Conservation (phyloP, 35 echinoderm and acorn worm genomes). For the Acanthaster planci region DNA sequence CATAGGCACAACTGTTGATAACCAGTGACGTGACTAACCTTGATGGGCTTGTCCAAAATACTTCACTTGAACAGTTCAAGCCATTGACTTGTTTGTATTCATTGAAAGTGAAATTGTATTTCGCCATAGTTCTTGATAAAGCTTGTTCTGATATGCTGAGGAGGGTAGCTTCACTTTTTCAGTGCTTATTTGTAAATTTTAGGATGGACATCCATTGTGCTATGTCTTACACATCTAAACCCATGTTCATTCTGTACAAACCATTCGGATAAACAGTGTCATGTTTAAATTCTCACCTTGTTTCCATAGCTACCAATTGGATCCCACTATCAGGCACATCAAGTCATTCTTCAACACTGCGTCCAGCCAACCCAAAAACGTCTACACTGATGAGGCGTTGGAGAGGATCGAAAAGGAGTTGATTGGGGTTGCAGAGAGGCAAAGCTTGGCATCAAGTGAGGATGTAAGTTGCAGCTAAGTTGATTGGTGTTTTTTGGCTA, state of each 20-base stretch:
- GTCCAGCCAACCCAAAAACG: slow-evolving; percentile 29
- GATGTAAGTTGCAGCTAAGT: neutral
- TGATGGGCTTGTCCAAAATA: too few relatives aligned
- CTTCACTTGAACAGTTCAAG: too few relatives aligned
- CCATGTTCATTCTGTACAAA: neutral
- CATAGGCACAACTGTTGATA: too few relatives aligned
- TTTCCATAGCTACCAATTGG: slow-evolving; percentile 39
- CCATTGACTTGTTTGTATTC: too few relatives aligned
- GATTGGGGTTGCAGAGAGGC: slow-evolving; percentile 32
- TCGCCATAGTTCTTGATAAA: too few relatives aligned
- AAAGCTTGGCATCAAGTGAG: slow-evolving; percentile 22
- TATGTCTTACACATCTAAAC: neutral
- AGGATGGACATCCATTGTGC: neutral
- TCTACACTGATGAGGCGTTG: slow-evolving; percentile 37
- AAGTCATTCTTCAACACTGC: slow-evolving; percentile 20
- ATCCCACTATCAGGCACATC: slow-evolving; percentile 24
- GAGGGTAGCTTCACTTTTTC: neutral
- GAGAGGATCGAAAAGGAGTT: slow-evolving; percentile 10
- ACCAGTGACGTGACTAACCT: too few relatives aligned
- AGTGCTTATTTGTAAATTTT: neutral
- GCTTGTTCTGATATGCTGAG: too few relatives aligned
- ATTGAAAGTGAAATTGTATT: too few relatives aligned
- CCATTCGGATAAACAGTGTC: neutral
- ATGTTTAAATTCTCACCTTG: slow-evolving; percentile 20
- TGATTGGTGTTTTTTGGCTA: too few relatives aligned